phyloP scores from a whole-genome alignment of 2,888 invertebrate genomes.

The Yponomeuta cagnagella region DNA sequence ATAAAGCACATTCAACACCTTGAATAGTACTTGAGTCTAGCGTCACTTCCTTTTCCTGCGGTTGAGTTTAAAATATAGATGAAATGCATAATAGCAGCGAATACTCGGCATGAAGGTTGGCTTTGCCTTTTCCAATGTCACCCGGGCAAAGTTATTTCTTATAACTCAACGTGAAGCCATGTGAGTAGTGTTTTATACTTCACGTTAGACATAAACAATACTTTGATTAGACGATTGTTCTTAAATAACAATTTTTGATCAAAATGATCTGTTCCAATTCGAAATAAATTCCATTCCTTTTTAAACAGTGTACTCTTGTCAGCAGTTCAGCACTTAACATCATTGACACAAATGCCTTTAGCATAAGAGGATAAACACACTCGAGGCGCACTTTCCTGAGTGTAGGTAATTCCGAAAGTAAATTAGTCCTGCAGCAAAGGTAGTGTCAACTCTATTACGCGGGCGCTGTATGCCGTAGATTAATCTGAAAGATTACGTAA shows the following conservation, averaged over 20 bases:
- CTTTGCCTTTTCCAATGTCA: slow-evolving; percentile 33
- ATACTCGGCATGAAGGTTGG: slow-evolving; percentile 45
- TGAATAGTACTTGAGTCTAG: slow-evolving; percentile 8
- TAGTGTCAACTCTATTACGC: slow-evolving; percentile 12
- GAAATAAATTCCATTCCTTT: too few species aligned
- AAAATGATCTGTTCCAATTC: too few species aligned
- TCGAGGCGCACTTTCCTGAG: neutral
- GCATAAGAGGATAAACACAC: neutral
- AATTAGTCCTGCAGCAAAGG: slow-evolving; percentile 1
- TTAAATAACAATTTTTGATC: too few species aligned
- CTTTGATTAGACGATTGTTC: too few species aligned
- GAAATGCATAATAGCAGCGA: slow-evolving; percentile 34
- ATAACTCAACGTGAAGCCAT: neutral
- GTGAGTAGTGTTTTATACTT: too few species aligned
- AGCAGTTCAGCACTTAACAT: neutral
- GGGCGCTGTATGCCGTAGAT: slow-evolving; percentile 8
- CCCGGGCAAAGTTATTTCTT: neutral
- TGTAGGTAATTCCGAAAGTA: slow-evolving; percentile 3
- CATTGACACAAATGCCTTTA: too few species aligned
- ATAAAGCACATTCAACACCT: slow-evolving; percentile 11
- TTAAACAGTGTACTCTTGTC: neutral
- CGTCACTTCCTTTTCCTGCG: slow-evolving; percentile 63
- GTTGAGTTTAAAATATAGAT: slow-evolving; percentile 40
- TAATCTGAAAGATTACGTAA: slow-evolving; percentile 10
- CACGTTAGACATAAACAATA: too few species aligned